Evolutionary conservation across 1,140 invertebrate species (phyloP).

Genomic region (Ericerus pela): DNA sequence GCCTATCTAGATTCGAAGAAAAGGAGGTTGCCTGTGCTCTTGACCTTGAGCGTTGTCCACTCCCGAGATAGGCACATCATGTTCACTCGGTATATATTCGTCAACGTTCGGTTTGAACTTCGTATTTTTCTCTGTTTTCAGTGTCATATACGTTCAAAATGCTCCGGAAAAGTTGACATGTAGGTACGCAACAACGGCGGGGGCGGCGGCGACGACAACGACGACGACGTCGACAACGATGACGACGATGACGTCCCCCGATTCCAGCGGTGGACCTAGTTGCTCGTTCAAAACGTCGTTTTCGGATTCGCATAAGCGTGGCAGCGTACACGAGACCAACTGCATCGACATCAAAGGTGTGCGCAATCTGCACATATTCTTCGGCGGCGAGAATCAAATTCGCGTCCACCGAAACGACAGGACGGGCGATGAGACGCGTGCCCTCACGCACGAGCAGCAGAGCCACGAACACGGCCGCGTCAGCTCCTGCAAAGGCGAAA

Average conservation of each 20-base stretch:
- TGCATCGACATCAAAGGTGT: constrained; percentile 27
- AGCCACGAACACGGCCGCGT: background rate
- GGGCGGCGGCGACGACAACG: constrained; percentile 2
- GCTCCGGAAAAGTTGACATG: constrained; percentile 52
- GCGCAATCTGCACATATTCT: constrained; percentile 27
- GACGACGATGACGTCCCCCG: background rate
- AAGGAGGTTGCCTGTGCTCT: no score
- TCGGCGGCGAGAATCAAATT: constrained; percentile 25
- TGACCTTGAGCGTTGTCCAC: no score
- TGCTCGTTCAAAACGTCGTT: background rate
- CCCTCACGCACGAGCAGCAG: background rate
- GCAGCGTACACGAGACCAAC: constrained; percentile 21
- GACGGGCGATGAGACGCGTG: background rate
- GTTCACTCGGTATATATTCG: no score
- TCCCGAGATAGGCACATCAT: no score
- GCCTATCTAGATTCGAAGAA: no score
- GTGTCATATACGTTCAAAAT: constrained; percentile 81
- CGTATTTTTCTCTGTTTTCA: constrained; percentile 30
- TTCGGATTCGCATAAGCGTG: background rate
- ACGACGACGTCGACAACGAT: constrained; percentile 4
- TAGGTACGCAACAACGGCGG: no score
- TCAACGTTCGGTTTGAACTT: background rate
- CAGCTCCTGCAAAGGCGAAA: background rate
- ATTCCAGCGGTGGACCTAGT: background rate
- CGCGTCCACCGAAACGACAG: constrained; percentile 19